A percentile compares a stretch with the other conserved stretches of the same genome.
phyloP scores from a whole-genome alignment of 2,888 invertebrate species.

The Acleris emargana region DNA sequence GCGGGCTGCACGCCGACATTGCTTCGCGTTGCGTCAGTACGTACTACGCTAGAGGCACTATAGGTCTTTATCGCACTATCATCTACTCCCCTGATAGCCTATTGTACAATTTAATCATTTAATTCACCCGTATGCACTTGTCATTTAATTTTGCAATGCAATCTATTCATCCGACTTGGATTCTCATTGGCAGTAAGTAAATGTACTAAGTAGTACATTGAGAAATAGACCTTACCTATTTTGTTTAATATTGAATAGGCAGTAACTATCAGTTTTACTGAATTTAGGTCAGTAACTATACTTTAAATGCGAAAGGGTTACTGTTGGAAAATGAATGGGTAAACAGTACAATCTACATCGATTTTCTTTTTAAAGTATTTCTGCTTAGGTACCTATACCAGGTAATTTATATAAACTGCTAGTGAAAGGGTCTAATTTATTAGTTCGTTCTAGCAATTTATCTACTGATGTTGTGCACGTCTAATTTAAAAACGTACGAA shows the following conservation, averaged over 20 bases:
- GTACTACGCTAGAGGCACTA: conserved; percentile 69
- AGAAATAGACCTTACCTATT: conserved; percentile 20
- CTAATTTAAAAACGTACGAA: neutral
- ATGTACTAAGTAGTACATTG: neutral
- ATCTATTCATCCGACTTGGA: neutral
- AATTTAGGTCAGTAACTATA: neutral
- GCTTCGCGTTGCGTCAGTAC: conserved; percentile 38
- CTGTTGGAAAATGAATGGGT: too few relatives aligned
- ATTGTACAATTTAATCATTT: conserved; percentile 11
- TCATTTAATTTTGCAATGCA: conserved; percentile 3
- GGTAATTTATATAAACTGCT: too few relatives aligned
- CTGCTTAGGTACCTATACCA: too few relatives aligned
- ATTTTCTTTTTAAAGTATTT: too few relatives aligned
- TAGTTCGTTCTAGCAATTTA: too few relatives aligned
- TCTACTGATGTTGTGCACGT: too few relatives aligned
- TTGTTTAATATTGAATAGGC: conserved; percentile 18
- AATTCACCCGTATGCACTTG: conserved; percentile 2
- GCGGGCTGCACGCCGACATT: conserved; percentile 26
- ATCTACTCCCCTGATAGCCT: conserved; percentile 32
- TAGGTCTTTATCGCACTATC: conserved; percentile 67
- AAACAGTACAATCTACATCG: too few relatives aligned
- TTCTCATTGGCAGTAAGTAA: conserved; percentile 4
- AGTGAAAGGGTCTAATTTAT: too few relatives aligned
- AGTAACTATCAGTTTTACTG: conserved; percentile 4
- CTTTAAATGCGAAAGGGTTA: neutral